Conservation (phyloP, 2,888 invertebrate genomes). For the Thera obeliscata region DNA sequence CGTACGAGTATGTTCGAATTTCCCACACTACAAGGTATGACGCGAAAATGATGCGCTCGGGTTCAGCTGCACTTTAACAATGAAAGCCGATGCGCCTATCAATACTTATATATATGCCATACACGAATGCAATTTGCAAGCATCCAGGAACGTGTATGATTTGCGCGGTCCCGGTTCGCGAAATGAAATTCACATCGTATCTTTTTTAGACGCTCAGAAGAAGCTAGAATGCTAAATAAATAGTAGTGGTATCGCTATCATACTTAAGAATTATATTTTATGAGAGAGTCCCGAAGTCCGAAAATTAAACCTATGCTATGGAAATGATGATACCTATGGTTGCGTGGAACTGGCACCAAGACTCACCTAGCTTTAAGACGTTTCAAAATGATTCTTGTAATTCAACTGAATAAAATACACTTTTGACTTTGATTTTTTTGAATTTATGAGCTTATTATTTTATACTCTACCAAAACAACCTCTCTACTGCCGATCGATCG, state of each 20-base stretch:
- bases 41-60: constrained; percentile 59
- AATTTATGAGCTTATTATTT: neutral
- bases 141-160: constrained; percentile 46
- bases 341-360: too few relatives aligned
- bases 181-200: constrained; percentile 31
- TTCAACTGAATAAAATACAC: too few relatives aligned
- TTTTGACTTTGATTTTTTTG: too few relatives aligned
- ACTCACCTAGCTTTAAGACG: too few relatives aligned
- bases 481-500: neutral
- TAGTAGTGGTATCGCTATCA: neutral
- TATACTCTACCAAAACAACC: neutral
- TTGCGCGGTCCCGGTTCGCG: constrained; percentile 34
- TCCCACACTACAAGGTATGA: constrained; percentile 48
- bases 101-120: constrained; percentile 79
- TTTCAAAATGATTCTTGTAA: too few relatives aligned
- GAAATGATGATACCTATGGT: too few relatives aligned
- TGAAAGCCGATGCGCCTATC: constrained; percentile 67
- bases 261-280: neutral
- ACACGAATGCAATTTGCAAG: constrained; percentile 53
- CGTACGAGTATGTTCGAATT: constrained; percentile 49
- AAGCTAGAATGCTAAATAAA: constrained; percentile 1
- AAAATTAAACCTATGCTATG: too few relatives aligned
- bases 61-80: constrained; percentile 62
- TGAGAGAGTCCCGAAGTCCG: too few relatives aligned
- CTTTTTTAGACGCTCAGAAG: constrained; percentile 39